phyloP scores from a whole-genome alignment of 2,797 vertebrate genomes.

The Rhinichthys osculus region DNA sequence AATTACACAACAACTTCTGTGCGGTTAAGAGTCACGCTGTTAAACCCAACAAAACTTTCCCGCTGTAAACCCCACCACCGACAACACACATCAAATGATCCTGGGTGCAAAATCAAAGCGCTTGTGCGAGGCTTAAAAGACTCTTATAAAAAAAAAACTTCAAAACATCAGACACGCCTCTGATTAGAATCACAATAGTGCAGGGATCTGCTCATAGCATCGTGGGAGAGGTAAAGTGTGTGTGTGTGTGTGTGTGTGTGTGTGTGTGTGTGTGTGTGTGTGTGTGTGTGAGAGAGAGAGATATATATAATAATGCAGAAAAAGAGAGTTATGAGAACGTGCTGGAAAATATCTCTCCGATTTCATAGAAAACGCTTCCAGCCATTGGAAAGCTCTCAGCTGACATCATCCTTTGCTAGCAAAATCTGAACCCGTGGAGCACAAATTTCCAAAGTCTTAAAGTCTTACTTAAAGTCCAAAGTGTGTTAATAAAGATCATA shows the following conservation, averaged over 20 bases:
- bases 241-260: background rate
- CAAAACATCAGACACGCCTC: slow-evolving; percentile 68
- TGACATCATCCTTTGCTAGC: slow-evolving; percentile 73
- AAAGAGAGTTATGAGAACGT: slow-evolving; percentile 49
- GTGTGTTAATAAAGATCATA: slow-evolving; percentile 56
- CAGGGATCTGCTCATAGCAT: slow-evolving; percentile 7
- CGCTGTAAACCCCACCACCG: slow-evolving; percentile 20
- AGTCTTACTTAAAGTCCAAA: slow-evolving; percentile 65
- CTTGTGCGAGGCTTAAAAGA: slow-evolving; percentile 11
- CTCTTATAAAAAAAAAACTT: slow-evolving; percentile 50
- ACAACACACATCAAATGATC: slow-evolving; percentile 46
- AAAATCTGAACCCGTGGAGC: slow-evolving; percentile 69
- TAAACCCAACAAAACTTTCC: slow-evolving; percentile 40
- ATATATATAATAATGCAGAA: slow-evolving; percentile 1
- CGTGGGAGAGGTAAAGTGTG: background rate
- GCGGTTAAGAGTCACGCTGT: slow-evolving; percentile 58
- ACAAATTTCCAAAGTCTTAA: slow-evolving; percentile 76
- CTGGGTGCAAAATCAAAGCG: slow-evolving; percentile 27
- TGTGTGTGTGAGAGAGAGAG: background rate
- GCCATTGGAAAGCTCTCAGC: slow-evolving; percentile 73
- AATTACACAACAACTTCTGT: slow-evolving; percentile 69
- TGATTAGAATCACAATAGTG: slow-evolving; percentile 69
- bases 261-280: background rate
- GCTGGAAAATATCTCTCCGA: slow-evolving; percentile 73
- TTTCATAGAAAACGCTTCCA: slow-evolving; percentile 74